Evolutionary conservation across 1,140 invertebrate genomes (phyloP).

Genomic region (Eriocheir sinensis): DNA sequence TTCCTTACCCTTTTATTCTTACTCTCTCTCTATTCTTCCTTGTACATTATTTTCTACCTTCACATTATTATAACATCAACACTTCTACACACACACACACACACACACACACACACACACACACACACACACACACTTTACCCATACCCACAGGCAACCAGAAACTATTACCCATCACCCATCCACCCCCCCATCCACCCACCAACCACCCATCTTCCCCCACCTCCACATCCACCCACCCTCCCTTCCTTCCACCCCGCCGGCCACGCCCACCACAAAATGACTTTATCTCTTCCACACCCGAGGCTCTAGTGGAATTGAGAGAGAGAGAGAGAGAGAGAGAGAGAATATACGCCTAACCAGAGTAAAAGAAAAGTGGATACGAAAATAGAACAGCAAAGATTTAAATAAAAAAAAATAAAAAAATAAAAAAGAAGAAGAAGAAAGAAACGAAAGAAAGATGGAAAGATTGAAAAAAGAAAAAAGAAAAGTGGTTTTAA

Average conservation of each 20-base stretch:
- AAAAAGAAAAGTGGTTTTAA: too few relatives aligned
- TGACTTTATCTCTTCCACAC: neutral
- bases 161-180: too few relatives aligned
- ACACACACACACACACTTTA: too few relatives aligned
- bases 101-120: too few relatives aligned
- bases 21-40: neutral
- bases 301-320: neutral
- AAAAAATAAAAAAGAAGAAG: neutral
- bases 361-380: neutral
- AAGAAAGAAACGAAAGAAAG: neutral
- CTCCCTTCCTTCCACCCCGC: too few relatives aligned
- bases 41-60: too few relatives aligned
- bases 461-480: neutral
- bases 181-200: neutral
- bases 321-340: conserved; percentile 22
- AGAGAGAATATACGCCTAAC: neutral
- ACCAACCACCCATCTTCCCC: neutral
- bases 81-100: too few relatives aligned
- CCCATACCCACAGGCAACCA: too few relatives aligned
- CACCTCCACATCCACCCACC: too few relatives aligned
- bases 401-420: neutral
- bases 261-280: neutral
- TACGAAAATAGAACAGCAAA: neutral
- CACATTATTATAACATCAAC: too few relatives aligned
- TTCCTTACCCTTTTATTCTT: neutral